Evolutionary conservation across 1,140 invertebrate species (phyloP), one percentile per base, ranked within the genome.

Genomic region (Cephus cinctus): DNA sequence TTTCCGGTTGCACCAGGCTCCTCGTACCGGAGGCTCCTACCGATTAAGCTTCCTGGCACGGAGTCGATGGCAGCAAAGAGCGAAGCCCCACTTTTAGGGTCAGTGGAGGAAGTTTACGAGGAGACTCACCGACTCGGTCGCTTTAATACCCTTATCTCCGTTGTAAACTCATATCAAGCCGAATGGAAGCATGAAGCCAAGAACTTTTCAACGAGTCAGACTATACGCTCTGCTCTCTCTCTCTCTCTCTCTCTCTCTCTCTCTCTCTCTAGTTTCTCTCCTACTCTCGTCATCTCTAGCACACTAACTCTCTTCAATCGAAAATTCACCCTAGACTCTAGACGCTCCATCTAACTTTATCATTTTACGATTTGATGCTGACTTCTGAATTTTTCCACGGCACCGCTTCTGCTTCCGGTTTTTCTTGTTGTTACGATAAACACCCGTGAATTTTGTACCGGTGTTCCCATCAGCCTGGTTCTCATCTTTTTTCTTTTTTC

Each of bases 91-190:
- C 35, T 52, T 50, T 50, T 55, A 27, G 42, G 40, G 35, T 47
- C 47, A 40, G 36, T 27, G 36, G 44, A 47, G 39, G 34, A 51
- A 51, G 32, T 59, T 63, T 61, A 59, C 47, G 51, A 52, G 43
- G 25, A 41, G 16, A 31, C 43, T 47, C 31, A 31, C n/a, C 16
- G 45, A 44, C 36, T 54, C 31, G 50, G 21, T 61, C 35, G 53
- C 46, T 58, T 59, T 59, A 59, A 48, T 54, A 58, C 41, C 54
- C 57, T 63, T 59, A 61, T 61, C 51, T 61, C 34, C 31, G 51
- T 56, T 61, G 56, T 61, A 63, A 63, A 63, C 45, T 61, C 56
- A 54, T 63, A 61, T 63, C 56, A 45, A 54, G 40, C 34, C 41
- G 46, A 59, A 50, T 47, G 31, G 23, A 32, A n/a, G n/a, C n/a